These are phyloP conservation scores for Lordiphosa mommai DNA, from an alignment of 1,140 invertebrate genomes.

Conservation along the genomic window DNA sequence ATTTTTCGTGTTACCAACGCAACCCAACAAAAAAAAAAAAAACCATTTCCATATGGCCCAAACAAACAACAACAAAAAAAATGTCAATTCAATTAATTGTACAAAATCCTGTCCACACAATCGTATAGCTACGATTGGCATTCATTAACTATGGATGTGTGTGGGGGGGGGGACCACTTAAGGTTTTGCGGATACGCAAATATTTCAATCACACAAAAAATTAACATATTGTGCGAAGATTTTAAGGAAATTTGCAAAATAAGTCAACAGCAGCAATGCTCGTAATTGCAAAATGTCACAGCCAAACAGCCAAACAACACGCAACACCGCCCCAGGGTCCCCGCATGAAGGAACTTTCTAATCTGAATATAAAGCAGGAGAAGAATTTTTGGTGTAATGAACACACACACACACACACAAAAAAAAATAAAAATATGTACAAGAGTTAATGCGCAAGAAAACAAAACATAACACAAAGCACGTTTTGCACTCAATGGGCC, in stretches of 20 bases:
- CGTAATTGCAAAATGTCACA: constrained; percentile 35
- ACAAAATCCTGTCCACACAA: too few species aligned
- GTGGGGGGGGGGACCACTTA: too few species aligned
- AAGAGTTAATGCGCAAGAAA: constrained; percentile 44
- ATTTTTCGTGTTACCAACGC: too few species aligned
- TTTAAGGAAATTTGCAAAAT: constrained; percentile 5
- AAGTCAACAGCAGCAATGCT: constrained; percentile 5
- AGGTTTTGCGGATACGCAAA: not conserved
- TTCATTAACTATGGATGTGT: too few species aligned
- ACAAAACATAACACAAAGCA: constrained; percentile 46
- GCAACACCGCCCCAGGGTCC: not conserved
- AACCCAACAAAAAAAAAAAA: too few species aligned
- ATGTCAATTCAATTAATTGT: too few species aligned
- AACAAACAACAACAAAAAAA: too few species aligned
- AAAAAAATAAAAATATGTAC: constrained; percentile 23
- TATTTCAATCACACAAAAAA: constrained; percentile 5
- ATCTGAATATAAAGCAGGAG: constrained; percentile 40
- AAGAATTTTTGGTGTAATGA: constrained; percentile 39
- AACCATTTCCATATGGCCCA: too few species aligned
- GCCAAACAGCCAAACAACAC: not conserved
- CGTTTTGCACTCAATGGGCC: constrained; percentile 50
- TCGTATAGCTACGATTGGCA: too few species aligned
- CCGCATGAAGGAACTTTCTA: constrained; percentile 36
- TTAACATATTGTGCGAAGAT: not conserved
- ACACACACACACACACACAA: constrained; percentile 7